A percentile compares a stretch with the other conserved stretches of the same genome.
Conservation (phyloP, 1,140 invertebrate species). For the Euschistus heros region DNA sequence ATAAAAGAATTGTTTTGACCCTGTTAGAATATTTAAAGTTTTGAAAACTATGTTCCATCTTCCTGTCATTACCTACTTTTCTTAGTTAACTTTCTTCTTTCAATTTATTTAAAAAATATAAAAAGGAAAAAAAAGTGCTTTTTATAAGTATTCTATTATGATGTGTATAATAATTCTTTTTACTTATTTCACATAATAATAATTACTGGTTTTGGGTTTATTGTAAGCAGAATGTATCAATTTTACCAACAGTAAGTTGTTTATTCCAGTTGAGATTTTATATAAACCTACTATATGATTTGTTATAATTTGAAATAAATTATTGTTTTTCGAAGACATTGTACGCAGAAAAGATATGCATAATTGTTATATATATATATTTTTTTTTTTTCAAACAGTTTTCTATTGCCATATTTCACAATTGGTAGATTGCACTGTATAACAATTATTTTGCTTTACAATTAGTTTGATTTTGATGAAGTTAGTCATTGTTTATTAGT, state of each 20-base stretch:
- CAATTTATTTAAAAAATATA: background rate
- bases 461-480: background rate
- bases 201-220: slow-evolving; percentile 1
- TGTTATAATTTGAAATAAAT: background rate
- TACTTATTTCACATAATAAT: background rate
- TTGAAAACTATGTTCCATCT: background rate
- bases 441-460: background rate
- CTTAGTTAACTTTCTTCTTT: background rate
- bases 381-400: background rate
- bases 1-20: background rate
- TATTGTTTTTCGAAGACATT: background rate
- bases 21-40: background rate
- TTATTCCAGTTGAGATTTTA: background rate
- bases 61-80: background rate
- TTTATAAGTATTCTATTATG: background rate
- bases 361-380: background rate
- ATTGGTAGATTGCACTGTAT: background rate
- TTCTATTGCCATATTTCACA: background rate
- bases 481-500: background rate
- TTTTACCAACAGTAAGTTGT: background rate
- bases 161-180: background rate
- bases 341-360: background rate
- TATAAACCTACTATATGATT: background rate
- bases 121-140: background rate
- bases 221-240: background rate